Evolutionary conservation across 2,888 invertebrate genomes (phyloP), one percentile per base, ranked within the genome.

Genomic region (Platycheirus albimanus): DNA sequence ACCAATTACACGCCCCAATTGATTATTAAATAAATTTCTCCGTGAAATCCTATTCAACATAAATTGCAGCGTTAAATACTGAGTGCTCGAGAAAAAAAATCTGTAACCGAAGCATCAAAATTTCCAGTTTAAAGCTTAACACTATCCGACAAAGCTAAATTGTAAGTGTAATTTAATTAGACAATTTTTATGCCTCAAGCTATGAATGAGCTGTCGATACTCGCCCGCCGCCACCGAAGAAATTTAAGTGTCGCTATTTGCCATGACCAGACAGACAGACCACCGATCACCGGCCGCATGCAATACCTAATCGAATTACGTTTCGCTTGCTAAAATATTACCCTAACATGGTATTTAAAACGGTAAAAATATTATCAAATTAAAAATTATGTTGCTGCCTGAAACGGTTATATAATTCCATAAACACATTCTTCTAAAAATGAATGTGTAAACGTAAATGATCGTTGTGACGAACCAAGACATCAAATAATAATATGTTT

Each of bases 121-220:
- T 47, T 47, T 20, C 19, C 51, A 47, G 36, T 47, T 10, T 49
- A n/a, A n/a, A 41, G 20, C 56, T 11, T 5, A n/a, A 36, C 33
- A 13, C 24, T 52, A 15, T 51, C 63, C 45, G 36, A 43, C 63
- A 43, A 56, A 30, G 61, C 47, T 45, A 66, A 72, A 69, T 67
- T 64, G 49, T 77, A 83, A 69, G 83, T 69, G 69, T 77, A 74
- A 83, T 83, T 83, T 69, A 83, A 83, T 83, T 83, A 83, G 83
- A 83, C 78, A 83, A 78, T 64, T 69, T 33, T 49, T 11, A 58
- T n/a, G 83, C 83, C 28, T 11, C 64, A 13, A 51, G 83, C 56
- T 43, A 45, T 61, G 11, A 58, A 45, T 45, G 30, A 61, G 45
- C 61, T 58, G 58, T 58, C 45, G 30, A 33, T 38, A 24, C 28